A percentile compares a stretch with the other conserved stretches of the same genome.
Evolutionary conservation across 2,113 vertebrate genomes (phyloP).

Genomic region (Sialia sialis): DNA sequence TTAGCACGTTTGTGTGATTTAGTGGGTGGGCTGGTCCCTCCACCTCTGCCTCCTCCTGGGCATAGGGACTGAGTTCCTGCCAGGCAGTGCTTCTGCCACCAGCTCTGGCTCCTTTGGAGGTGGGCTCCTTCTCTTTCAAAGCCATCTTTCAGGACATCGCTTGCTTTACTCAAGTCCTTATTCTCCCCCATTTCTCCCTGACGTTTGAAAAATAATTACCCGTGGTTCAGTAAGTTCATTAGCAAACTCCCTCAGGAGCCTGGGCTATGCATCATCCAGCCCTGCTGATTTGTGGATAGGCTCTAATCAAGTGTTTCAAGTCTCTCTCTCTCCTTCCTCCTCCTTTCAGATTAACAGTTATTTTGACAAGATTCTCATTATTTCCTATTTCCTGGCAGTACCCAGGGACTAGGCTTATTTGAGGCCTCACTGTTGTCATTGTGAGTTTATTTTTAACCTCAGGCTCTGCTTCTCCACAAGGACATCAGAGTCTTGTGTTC

Average conservation of each 20-base stretch:
- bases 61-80: not conserved
- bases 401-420: slow-evolving; percentile 56
- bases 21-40: not conserved
- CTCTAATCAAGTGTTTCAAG: slow-evolving; percentile 57
- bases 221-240: slow-evolving; percentile 63
- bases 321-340: slow-evolving; percentile 28
- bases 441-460: slow-evolving; percentile 61
- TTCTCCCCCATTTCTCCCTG: slow-evolving; percentile 35
- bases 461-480: slow-evolving; percentile 38
- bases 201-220: slow-evolving; percentile 57
- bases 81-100: not conserved
- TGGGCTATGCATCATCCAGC: slow-evolving; percentile 47
- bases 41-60: not conserved
- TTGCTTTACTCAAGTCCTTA: not conserved
- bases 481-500: slow-evolving; percentile 29
- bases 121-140: not conserved
- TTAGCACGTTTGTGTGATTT: not conserved
- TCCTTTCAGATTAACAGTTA: slow-evolving; percentile 60
- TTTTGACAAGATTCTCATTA: slow-evolving; percentile 63
- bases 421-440: slow-evolving; percentile 50
- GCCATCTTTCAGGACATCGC: not conserved
- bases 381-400: slow-evolving; percentile 46
- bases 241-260: slow-evolving; percentile 54
- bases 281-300: slow-evolving; percentile 48
- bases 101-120: not conserved